A percentile compares a stretch with the other conserved stretches of the same genome.
These are phyloP conservation scores for Temnothorax longispinosus DNA, from an alignment of 1,140 invertebrate genomes.

Conservation along the genomic window DNA sequence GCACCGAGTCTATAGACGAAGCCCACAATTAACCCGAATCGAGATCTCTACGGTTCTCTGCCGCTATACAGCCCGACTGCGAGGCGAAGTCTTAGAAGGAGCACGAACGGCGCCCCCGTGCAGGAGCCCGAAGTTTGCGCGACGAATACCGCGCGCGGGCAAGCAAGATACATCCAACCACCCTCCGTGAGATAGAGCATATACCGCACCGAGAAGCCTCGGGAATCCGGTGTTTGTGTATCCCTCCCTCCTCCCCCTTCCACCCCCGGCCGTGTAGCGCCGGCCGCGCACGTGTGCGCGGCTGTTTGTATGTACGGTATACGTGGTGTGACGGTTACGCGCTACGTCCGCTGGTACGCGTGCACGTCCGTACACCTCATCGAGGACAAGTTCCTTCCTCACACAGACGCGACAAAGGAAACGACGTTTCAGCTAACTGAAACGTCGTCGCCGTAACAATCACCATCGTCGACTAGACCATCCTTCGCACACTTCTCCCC, in stretches of 20 bases:
- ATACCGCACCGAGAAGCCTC: constrained; percentile 23
- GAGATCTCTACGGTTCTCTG: constrained; percentile 59
- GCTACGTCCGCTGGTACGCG: constrained; percentile 9
- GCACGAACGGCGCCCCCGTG: background rate
- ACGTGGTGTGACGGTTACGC: background rate
- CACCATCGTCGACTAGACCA: constrained; percentile 65
- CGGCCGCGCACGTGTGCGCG: background rate
- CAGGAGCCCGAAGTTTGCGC: constrained; percentile 61
- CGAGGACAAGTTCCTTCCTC: constrained; percentile 22
- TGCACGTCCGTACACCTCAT: constrained; percentile 33
- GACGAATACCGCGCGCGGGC: constrained; percentile 60
- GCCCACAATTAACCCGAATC: constrained; percentile 69
- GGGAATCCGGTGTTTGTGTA: constrained; percentile 55
- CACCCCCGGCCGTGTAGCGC: background rate
- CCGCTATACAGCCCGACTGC: constrained; percentile 51
- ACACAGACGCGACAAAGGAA: constrained; percentile 73
- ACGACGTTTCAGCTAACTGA: constrained; percentile 75
- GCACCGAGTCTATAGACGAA: constrained; percentile 36
- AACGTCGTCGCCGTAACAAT: constrained; percentile 75
- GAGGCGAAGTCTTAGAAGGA: constrained; percentile 69
- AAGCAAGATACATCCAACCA: constrained; percentile 57
- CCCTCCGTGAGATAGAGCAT: constrained; percentile 61
- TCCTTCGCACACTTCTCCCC: background rate
- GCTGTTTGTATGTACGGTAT: background rate
- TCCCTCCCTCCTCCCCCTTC: background rate